Percentiles rank a stretch among this genome's conserved stretches.
These are phyloP conservation scores for Drosophila quinaria DNA, from an alignment of 2,888 invertebrate species.

Conservation along the genomic window DNA sequence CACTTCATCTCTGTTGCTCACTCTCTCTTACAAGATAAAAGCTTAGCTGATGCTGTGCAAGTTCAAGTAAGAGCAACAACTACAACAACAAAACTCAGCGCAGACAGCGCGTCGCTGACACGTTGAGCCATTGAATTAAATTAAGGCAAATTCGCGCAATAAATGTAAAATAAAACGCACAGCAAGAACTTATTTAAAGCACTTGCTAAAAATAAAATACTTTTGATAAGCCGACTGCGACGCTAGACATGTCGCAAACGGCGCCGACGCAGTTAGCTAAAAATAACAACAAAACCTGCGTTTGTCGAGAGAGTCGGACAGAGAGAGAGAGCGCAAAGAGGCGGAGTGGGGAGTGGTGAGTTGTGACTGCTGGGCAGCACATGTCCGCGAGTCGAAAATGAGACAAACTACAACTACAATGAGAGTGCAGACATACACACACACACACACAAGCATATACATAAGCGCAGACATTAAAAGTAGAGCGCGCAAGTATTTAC, in stretches of 20 bases:
- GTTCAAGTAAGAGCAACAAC: constrained; percentile 40
- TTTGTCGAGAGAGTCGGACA: neutral
- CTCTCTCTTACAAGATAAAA: constrained; percentile 13
- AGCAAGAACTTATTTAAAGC: constrained; percentile 60
- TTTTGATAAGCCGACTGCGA: constrained; percentile 65
- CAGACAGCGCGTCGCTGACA: constrained; percentile 42
- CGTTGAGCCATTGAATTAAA: constrained; percentile 58
- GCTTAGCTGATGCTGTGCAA: constrained; percentile 37
- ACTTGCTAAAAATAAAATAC: constrained; percentile 67
- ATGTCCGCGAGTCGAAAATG: constrained; percentile 31
- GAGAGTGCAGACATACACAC: constrained; percentile 4
- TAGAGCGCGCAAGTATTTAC: constrained; percentile 56
- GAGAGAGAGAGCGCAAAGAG: neutral
- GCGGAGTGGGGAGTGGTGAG: neutral
- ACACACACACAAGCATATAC: constrained; percentile 1
- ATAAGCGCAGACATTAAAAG: constrained; percentile 27
- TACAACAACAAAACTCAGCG: constrained; percentile 27
- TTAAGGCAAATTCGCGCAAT: constrained; percentile 68
- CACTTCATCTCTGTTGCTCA: constrained; percentile 1
- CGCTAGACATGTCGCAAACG: constrained; percentile 37
- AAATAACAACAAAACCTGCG: constrained; percentile 57
- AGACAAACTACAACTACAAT: constrained; percentile 13
- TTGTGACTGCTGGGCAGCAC: constrained; percentile 24
- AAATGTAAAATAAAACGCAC: constrained; percentile 43
- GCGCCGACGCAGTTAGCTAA: constrained; percentile 63